Percentiles rank a stretch among this genome's conserved stretches.
phyloP scores from a whole-genome alignment of 1,140 invertebrate genomes.

The Scaptomyza montana region DNA sequence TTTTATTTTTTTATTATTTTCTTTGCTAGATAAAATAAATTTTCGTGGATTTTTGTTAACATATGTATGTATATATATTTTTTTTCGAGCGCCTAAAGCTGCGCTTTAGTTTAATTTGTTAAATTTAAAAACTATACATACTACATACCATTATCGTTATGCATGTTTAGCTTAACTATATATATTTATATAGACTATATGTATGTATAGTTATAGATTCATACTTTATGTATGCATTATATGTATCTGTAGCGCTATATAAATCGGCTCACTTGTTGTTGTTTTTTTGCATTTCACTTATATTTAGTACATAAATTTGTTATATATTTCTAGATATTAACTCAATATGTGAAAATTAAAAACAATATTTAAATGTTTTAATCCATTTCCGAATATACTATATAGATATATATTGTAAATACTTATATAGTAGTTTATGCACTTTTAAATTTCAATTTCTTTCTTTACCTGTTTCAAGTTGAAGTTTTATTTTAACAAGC shows the following conservation, averaged over 20 bases:
- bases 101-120: slow-evolving; percentile 41
- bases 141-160: neutral
- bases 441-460: slow-evolving; percentile 23
- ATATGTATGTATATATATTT: neutral
- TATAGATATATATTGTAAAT: slow-evolving; percentile 27
- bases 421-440: slow-evolving; percentile 23
- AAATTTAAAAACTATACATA: slow-evolving; percentile 44
- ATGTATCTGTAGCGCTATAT: slow-evolving; percentile 53
- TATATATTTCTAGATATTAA: slow-evolving; percentile 52
- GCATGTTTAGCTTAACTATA: slow-evolving; percentile 2
- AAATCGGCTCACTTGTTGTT: slow-evolving; percentile 43
- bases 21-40: neutral
- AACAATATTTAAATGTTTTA: slow-evolving; percentile 43
- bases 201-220: slow-evolving; percentile 28
- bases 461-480: slow-evolving; percentile 50
- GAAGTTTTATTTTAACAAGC: slow-evolving; percentile 34
- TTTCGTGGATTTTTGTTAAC: neutral
- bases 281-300: slow-evolving; percentile 19
- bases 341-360: slow-evolving; percentile 60
- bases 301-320: slow-evolving; percentile 13
- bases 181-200: slow-evolving; percentile 24
- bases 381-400: neutral
- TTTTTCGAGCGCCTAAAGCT: slow-evolving; percentile 41
- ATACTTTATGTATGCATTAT: slow-evolving; percentile 10
- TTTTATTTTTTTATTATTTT: neutral